phyloP scores from a whole-genome alignment of 2,888 invertebrate genomes.

The Troglohyphantes excavatus region DNA sequence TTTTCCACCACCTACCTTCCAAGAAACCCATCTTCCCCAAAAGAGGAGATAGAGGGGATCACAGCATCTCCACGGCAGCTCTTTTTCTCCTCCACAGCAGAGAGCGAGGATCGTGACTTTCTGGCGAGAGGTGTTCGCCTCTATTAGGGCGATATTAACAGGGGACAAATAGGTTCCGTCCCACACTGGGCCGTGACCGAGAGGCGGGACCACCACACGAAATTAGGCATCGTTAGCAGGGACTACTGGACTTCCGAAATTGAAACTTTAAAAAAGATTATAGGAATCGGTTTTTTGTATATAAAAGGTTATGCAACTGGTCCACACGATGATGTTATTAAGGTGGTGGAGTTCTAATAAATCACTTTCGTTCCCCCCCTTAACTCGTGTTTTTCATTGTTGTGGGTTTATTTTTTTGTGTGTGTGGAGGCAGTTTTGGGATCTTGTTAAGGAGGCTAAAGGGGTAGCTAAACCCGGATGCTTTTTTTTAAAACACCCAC shows the following conservation, averaged over 20 bases:
- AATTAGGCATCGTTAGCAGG: not conserved
- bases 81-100: not conserved
- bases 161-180: not conserved
- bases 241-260: not conserved
- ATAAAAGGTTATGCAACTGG: not conserved
- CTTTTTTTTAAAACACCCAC: not conserved
- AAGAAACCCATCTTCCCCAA: no score
- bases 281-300: not conserved
- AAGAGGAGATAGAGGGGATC: no score
- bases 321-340: slow-evolving; percentile 1
- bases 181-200: not conserved
- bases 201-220: not conserved
- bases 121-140: not conserved
- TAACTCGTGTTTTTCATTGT: no score
- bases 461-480: not conserved
- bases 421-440: not conserved
- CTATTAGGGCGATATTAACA: not conserved
- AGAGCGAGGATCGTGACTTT: not conserved
- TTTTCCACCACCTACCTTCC: no score
- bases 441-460: not conserved
- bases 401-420: not conserved
- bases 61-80: no score
- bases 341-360: not conserved
- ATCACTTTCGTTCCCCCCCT: not conserved
- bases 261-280: not conserved